phyloP scores from a whole-genome alignment of 2,797 vertebrate genomes.

The Hafferia zeledoni region DNA sequence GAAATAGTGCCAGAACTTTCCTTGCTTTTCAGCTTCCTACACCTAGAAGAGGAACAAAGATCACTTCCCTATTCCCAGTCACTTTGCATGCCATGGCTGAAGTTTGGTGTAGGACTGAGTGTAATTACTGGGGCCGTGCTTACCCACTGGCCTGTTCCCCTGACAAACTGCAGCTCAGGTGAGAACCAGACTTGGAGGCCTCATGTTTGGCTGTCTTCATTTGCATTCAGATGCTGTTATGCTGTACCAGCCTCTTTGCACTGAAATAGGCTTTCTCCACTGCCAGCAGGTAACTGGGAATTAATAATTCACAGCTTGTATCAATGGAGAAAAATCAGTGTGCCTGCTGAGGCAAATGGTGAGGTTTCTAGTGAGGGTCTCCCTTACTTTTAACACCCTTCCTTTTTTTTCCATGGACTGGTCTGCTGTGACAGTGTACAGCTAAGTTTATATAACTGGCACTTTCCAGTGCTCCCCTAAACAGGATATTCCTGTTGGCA shows the following conservation, averaged over 20 bases:
- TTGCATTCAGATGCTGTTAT: fast-evolving
- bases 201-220: background rate
- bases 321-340: background rate
- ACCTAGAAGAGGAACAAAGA: constrained; percentile 6
- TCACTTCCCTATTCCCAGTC: constrained; percentile 20
- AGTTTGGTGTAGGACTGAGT: background rate
- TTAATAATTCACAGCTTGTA: fast-evolving
- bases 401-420: background rate
- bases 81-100: constrained; percentile 4
- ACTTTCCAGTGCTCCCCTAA: constrained; percentile 64
- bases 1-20: constrained; percentile 26
- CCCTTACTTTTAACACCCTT: background rate
- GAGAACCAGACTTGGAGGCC: background rate
- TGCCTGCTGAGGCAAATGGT: background rate
- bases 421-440: constrained; percentile 44
- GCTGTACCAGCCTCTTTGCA: background rate
- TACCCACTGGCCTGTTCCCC: background rate
- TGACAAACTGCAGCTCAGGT: background rate
- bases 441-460: constrained; percentile 76
- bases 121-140: background rate
- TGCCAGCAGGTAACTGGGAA: background rate
- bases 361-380: background rate
- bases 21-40: constrained; percentile 29
- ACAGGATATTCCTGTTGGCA: constrained; percentile 85
- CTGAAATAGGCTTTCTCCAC: background rate